Percentiles rank a stretch among this genome's conserved stretches.
These are phyloP conservation scores for Trichonephila clavata DNA, from an alignment of 1,140 invertebrate species.

Conservation along the genomic window DNA sequence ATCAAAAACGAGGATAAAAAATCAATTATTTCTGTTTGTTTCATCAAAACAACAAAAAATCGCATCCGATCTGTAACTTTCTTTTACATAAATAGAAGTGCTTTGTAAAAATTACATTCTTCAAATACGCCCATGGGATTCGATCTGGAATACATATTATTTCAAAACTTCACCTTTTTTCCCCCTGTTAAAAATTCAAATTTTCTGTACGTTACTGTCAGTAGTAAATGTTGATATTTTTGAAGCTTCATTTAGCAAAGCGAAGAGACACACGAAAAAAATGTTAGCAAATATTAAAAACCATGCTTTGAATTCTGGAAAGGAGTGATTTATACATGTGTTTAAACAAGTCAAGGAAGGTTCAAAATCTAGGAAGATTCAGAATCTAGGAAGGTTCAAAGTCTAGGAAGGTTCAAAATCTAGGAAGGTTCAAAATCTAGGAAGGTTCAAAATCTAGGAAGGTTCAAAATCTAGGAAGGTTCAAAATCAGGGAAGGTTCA, in stretches of 20 bases:
- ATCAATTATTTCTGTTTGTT: too few relatives aligned
- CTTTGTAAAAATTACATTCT: too few relatives aligned
- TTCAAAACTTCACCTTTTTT: too few relatives aligned
- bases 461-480: background rate
- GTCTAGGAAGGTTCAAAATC: background rate
- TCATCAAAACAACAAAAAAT: too few relatives aligned
- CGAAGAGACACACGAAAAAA: background rate
- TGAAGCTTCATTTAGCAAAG: background rate
- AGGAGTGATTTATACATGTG: background rate
- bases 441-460: background rate
- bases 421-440: background rate
- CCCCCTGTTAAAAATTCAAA: too few relatives aligned
- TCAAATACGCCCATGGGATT: too few relatives aligned
- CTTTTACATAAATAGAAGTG: too few relatives aligned
- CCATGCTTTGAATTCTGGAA: background rate
- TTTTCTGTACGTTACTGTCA: too few relatives aligned
- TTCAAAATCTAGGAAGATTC: background rate
- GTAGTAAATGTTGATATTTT: background rate
- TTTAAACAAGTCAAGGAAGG: background rate
- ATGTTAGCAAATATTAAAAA: background rate
- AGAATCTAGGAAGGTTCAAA: background rate
- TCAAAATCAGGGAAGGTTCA: background rate
- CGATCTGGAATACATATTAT: too few relatives aligned
- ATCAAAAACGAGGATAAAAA: too few relatives aligned
- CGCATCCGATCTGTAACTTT: too few relatives aligned